phyloP scores from a whole-genome alignment of 2,888 invertebrate genomes.

The Drosophila antonietae region DNA sequence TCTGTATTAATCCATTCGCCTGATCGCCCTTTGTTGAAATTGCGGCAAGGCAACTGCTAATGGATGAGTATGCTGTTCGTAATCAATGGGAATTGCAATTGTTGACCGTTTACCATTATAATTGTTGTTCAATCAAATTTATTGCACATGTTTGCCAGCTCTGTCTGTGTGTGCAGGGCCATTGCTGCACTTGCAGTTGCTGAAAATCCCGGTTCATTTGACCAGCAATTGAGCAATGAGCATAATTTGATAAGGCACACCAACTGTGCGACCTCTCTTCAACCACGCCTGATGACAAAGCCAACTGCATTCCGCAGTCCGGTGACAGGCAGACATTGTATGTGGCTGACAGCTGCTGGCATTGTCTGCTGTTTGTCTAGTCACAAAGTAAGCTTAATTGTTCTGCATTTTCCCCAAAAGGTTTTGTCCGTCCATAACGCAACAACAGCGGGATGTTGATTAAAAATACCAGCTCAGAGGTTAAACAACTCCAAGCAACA shows the following conservation, averaged over 20 bases:
- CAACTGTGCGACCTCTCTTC: conserved; percentile 6
- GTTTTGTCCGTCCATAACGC: conserved; percentile 47
- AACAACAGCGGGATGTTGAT: conserved; percentile 41
- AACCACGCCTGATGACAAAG: conserved; percentile 24
- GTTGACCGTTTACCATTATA: conserved; percentile 56
- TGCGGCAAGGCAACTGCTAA: conserved; percentile 20
- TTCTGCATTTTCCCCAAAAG: conserved; percentile 34
- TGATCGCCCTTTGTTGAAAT: conserved; percentile 8
- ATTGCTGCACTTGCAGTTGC: not conserved
- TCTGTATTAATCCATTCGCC: not conserved
- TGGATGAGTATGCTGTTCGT: conserved; percentile 42
- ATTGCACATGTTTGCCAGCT: conserved; percentile 42
- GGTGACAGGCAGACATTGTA: conserved; percentile 38
- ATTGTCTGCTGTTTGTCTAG: conserved; percentile 68
- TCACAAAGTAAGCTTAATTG: conserved; percentile 44
- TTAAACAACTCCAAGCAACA: conserved; percentile 19
- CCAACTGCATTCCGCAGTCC: conserved; percentile 23
- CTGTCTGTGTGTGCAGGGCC: conserved; percentile 1
- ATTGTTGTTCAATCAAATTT: conserved; percentile 49
- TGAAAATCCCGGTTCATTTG: conserved; percentile 16
- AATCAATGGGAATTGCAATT: conserved; percentile 61
- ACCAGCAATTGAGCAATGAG: conserved; percentile 36
- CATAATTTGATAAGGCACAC: conserved; percentile 34
- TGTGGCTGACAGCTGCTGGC: conserved; percentile 52
- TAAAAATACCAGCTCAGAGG: conserved; percentile 46